Base-by-base conservation (phyloP, 2,113 vertebrate genomes). In the Xenus cinereus region DNA sequence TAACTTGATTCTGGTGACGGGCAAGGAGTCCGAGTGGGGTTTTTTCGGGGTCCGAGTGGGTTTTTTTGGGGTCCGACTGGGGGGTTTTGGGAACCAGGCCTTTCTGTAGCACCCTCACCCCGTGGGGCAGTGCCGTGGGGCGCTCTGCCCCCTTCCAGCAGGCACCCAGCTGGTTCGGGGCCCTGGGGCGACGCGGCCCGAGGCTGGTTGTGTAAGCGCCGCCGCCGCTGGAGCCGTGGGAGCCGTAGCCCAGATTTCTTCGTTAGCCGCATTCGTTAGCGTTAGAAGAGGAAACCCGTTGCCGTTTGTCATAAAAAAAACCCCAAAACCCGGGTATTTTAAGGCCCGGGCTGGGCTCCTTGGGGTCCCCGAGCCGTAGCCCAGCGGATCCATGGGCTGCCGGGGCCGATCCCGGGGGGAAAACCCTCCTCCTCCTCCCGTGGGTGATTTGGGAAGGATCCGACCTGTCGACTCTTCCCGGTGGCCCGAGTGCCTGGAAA, bases 161-260 rank as follows among this genome's bases (percentile, higher is more conserved):
- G 22, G 43, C 8, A 2, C 9, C 0, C 28, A 12, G 57, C 26
- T 1, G 32, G 13, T 35, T 24, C 2, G 27, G 56, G 57, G n/a
- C 57, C 30, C 22, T 15, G 9, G n/a, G 57, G 12, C 64, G 11
- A 19, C 12, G 51, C 2, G 3, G 16, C 14, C n/a, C 3, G 26
- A 21, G 19, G 71, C 37, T 5, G 14, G 33, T 76, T 83, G 87
- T 24, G 2, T 69, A 54, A 83, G 78, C 18, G 22, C 86, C 8
- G 9, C 17, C 7, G 57, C 17, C 7, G 57, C 22, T 20, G 2
- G n/a, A 56, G 76, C 67, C 1, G 51, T 11, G 69, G 77, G 78
- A 57, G 74, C 67, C 4, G 45, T 35, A 74, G 67, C 69, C 78
- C 15, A n/a, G 79, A 82, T 82, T 46, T 62, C 8, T 35, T 67